These are phyloP conservation scores for Drosophila macrospina DNA, from an alignment of 2,888 invertebrate genomes.

Conservation along the genomic window DNA sequence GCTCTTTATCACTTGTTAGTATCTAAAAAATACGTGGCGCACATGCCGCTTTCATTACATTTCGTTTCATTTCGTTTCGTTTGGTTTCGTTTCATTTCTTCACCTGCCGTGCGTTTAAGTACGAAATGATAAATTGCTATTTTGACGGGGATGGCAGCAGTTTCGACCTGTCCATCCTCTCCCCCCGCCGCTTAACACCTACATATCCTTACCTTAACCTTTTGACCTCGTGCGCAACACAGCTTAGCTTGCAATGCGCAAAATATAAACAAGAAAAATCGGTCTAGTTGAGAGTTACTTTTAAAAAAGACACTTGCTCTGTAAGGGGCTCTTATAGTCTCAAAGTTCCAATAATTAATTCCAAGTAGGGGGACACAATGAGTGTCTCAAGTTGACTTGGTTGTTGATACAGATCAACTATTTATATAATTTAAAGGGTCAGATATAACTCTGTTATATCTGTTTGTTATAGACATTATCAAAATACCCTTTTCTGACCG, in stretches of 20 bases:
- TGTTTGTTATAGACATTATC: neutral
- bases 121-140: conserved; percentile 82
- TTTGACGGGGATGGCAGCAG: conserved; percentile 73
- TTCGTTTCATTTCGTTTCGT: conserved; percentile 55
- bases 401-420: neutral
- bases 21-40: conserved; percentile 78
- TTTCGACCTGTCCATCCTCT: conserved; percentile 1
- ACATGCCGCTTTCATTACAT: conserved; percentile 71
- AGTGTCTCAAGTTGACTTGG: too few species aligned
- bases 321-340: too few species aligned
- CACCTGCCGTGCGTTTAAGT: conserved; percentile 71
- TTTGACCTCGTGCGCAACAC: conserved; percentile 53
- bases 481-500: neutral
- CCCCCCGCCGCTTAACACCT: conserved; percentile 13
- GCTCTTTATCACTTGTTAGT: conserved; percentile 78
- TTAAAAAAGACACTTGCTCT: too few species aligned
- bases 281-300: neutral
- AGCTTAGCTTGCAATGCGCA: conserved; percentile 26
- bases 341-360: too few species aligned
- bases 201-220: conserved; percentile 28
- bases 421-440: neutral
- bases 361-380: too few species aligned
- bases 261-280: neutral
- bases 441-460: neutral
- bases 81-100: conserved; percentile 49